Evolutionary conservation across 2,888 invertebrate genomes (phyloP).

Genomic region (Volucella zonaria): DNA sequence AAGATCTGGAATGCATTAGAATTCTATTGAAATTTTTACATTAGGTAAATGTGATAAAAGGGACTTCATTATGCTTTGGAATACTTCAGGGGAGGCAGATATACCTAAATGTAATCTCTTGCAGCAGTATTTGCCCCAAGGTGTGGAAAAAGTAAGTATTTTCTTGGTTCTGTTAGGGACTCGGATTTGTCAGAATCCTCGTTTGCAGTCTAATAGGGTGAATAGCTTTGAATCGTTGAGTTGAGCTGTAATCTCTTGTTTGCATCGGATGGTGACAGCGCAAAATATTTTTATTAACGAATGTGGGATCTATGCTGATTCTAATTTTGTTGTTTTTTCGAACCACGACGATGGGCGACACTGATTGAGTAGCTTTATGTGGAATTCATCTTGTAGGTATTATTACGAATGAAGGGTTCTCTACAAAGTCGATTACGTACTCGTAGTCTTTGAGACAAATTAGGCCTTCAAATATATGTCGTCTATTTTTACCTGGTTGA

Average conservation of each 20-base stretch:
- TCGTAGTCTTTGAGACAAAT: no score
- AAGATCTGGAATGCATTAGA: constrained; percentile 27
- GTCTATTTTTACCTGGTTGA: no score
- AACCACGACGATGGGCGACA: no score
- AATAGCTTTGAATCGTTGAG: background rate
- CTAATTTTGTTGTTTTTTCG: background rate
- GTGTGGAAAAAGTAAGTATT: constrained; percentile 30
- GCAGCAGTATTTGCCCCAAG: constrained; percentile 27
- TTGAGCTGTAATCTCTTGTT: no score
- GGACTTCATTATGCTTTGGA: constrained; percentile 35
- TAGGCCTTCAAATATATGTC: no score
- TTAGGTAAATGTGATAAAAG: constrained; percentile 12
- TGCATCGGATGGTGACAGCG: no score
- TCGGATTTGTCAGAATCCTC: constrained; percentile 34
- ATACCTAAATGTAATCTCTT: constrained; percentile 21
- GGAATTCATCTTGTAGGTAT: no score
- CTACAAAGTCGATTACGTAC: no score
- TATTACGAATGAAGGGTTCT: no score
- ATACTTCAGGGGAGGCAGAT: no score
- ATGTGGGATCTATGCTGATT: constrained; percentile 20
- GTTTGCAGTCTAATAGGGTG: constrained; percentile 23
- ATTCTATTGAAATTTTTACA: constrained; percentile 43
- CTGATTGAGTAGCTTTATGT: no score
- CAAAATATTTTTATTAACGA: no score
- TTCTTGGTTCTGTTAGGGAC: constrained; percentile 22